These are phyloP conservation scores for Phalacrocorax brasilianus DNA, from an alignment of 2,113 vertebrate species.

Conservation along the genomic window DNA sequence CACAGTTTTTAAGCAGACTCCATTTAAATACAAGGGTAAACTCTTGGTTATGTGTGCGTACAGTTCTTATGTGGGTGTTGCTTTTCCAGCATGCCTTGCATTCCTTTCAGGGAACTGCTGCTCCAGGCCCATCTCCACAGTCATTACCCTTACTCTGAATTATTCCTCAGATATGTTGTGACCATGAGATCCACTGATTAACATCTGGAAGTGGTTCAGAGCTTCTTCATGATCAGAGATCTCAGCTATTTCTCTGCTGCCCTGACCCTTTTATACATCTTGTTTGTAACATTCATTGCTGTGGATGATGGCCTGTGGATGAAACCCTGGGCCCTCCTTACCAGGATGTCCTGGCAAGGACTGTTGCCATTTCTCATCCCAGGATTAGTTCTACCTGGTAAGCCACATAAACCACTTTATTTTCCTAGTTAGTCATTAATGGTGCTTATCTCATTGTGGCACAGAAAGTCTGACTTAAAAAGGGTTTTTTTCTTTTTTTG, in stretches of 20 bases:
- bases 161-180: background rate
- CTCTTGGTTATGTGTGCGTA: background rate
- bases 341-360: background rate
- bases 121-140: background rate
- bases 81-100: background rate
- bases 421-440: background rate
- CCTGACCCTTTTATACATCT: background rate
- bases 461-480: background rate
- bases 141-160: background rate
- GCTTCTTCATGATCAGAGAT: background rate
- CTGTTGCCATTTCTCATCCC: background rate
- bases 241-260: background rate
- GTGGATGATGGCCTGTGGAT: background rate
- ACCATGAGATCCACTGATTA: background rate
- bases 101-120: background rate
- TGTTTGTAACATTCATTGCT: fast-evolving
- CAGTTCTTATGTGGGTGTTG: background rate
- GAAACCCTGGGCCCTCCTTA: background rate
- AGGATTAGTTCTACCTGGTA: background rate
- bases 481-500: background rate
- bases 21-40: background rate
- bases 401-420: background rate
- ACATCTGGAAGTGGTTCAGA: background rate
- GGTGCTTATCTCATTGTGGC: background rate
- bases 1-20: background rate